These are phyloP conservation scores for Ectemnius cavifrons DNA, from an alignment of 2,888 invertebrate genomes.

Conservation along the genomic window DNA sequence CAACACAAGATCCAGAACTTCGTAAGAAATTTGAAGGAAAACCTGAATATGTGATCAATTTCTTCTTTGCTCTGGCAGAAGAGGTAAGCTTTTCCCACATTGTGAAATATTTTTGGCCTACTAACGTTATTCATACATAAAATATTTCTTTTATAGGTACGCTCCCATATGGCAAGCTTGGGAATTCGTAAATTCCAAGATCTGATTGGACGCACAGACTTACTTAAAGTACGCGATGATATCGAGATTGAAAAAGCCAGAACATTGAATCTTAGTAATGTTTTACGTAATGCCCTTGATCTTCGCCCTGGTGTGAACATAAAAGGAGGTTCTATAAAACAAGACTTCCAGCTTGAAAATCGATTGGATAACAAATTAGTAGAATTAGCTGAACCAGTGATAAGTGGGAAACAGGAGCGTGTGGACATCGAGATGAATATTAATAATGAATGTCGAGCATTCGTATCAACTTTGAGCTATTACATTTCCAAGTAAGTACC, in stretches of 20 bases:
- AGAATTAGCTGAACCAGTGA: constrained; percentile 85
- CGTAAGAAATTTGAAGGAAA: constrained; percentile 98
- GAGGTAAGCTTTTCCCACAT: constrained; percentile 82
- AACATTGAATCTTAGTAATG: constrained; percentile 89
- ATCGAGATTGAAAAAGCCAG: constrained; percentile 88
- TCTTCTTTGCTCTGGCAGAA: constrained; percentile 97
- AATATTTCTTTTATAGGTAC: constrained; percentile 81
- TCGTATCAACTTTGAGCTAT: constrained; percentile 95
- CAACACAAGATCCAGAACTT: constrained; percentile 97
- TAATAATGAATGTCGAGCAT: constrained; percentile 94
- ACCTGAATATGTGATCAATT: constrained; percentile 98
- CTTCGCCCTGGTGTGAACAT: constrained; percentile 95
- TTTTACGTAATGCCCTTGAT: constrained; percentile 93
- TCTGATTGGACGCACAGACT: constrained; percentile 93
- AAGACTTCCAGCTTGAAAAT: constrained; percentile 93
- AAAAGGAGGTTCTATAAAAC: constrained; percentile 89
- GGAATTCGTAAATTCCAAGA: constrained; percentile 94
- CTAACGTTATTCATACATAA: not conserved
- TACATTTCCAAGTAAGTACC: constrained; percentile 91
- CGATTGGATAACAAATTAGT: constrained; percentile 89
- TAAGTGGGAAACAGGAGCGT: constrained; percentile 85
- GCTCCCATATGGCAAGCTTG: constrained; percentile 93
- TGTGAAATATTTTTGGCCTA: not conserved
- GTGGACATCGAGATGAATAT: constrained; percentile 89
- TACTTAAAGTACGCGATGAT: constrained; percentile 87